Base-by-base conservation (phyloP, 2,113 vertebrate species). In the Hipposideros armiger region DNA sequence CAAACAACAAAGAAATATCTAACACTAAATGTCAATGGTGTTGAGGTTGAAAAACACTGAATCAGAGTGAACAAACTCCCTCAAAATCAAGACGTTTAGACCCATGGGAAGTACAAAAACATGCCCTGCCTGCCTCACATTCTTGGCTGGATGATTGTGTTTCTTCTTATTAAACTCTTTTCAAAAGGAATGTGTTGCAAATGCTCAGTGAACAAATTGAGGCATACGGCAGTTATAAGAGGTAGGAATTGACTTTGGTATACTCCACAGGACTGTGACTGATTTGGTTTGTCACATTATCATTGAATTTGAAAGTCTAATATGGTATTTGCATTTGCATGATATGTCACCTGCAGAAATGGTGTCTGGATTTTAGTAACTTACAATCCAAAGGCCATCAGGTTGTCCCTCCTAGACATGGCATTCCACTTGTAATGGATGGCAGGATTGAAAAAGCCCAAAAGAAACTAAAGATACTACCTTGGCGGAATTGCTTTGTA, bases 281-380 rank as follows among this genome's bases (percentile, higher is more conserved):
- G 85, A 97, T 85, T 81, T n/a, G 94, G 45, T 95, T 97, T 97
- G 40, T 77, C 88, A 95, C n/a, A 85, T 78, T 86, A 72, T 64
- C 93, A 64, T 93, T 66, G 90, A 36, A 96, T 97, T 83, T 98
- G 76, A 97, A 98, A 98, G 45, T 96, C 91, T 95, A 97, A 98
- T 96, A 36, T 40, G n/a, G 28, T 82, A 89, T 95, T 94, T 94
- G 11, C 69, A 66, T 94, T 87, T 85, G 7, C 72, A 58, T 56
- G 88, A 94, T 30, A 30, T 70, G 52, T 14, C 24, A 90, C 4
- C 97, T 90, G 93, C 74, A 56, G 83, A 97, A 92, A 97, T 26
- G 28, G 42, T 91, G 32, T 90, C 74, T 96, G 72, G 14, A 72
- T 74, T 97, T 82, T 40, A 93, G 70, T 86, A 77, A 83, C 11